Base-by-base conservation (phyloP, 2,888 invertebrate genomes). In the Antheraea assamensis region DNA sequence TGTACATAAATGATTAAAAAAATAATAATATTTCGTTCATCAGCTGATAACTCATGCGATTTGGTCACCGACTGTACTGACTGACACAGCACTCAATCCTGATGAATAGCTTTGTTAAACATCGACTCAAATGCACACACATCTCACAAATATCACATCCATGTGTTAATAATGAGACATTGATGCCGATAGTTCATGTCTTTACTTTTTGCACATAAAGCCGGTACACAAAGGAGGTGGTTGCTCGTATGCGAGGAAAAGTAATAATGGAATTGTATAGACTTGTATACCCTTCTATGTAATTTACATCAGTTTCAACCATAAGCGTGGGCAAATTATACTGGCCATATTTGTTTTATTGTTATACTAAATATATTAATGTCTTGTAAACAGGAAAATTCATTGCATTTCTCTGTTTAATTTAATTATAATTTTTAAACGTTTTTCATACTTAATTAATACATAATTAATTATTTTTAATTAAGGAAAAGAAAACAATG, bases 91-190 rank as follows among this genome's bases (percentile, higher is more conserved):
- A 88, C 88, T 87, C 86, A 88, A 77, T n/a, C 77, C 73, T 87
- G 82, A 85, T 92, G 92, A 92, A 93, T 92, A 88, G 91, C 86
- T 88, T 83, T 88, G 88, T 90, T 91, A 90, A 88, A 85, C 82
- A 82, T 83, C 81, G 79, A 82, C 81, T 82, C 78, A 81, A 80
- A 70, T 66, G 52, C 74, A 73, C 75, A 49, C 72, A 55, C 74
- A 75, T 68, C 75, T 72, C 73, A 73, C 75, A 70, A 88, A 88
- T 88, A 87, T 86, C 83, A 79, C 85, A 85, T 86, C 82, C 80
- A 85, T 79, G 81, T 83, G 82, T 81, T 86, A 84, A 88, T 87
- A 87, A 86, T 84, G 79, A 79, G 75, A 80, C 82, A 84, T 85
- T 83, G 83, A 86, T 82, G 83, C 76, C 76, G 75, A 78, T 78